These are phyloP conservation scores for Tolypeutes matacus DNA, from an alignment of 2,797 vertebrate genomes.

Conservation along the genomic window DNA sequence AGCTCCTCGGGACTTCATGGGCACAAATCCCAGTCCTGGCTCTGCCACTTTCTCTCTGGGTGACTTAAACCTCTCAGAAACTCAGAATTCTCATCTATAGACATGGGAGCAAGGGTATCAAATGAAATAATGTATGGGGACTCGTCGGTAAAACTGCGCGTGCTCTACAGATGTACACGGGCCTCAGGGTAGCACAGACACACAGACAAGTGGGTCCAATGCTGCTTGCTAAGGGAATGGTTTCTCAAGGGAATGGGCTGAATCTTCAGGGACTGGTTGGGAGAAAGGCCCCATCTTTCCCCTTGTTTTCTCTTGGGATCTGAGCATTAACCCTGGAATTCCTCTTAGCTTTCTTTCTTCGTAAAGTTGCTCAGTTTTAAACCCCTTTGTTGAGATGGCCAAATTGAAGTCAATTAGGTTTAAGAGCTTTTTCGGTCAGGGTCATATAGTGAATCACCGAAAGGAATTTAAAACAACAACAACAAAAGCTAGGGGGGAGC, in stretches of 20 bases:
- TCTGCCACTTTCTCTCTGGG: neutral
- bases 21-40: neutral
- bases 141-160: neutral
- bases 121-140: accelerated
- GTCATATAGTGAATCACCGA: neutral
- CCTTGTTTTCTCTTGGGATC: neutral
- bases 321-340: neutral
- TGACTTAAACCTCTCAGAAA: neutral
- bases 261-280: neutral
- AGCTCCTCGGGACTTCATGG: accelerated
- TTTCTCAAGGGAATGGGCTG: neutral
- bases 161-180: too few species aligned
- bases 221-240: neutral
- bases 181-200: neutral
- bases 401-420: neutral
- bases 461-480: neutral
- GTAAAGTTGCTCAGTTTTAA: neutral
- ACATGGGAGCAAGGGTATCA: neutral
- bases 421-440: neutral
- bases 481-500: too few species aligned
- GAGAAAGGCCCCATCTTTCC: neutral
- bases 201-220: accelerated
- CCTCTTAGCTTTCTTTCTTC: neutral
- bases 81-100: neutral
- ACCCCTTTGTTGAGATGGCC: neutral